Evolutionary conservation across 2,888 invertebrate genomes (phyloP), one percentile per base, ranked within the genome.

Genomic region (Choreutis nemorana): DNA sequence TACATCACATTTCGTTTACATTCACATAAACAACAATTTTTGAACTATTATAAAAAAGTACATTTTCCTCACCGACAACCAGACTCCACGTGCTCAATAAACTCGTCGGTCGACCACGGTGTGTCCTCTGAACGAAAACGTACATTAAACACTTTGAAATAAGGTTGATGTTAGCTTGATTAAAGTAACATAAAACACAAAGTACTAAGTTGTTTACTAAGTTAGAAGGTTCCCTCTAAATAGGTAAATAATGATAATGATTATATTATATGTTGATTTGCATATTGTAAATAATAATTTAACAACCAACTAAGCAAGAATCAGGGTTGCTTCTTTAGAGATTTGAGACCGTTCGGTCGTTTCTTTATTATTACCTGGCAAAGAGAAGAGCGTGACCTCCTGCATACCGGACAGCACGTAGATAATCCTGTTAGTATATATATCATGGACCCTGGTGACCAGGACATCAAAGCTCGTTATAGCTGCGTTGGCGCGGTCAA

Each of bases 361-460:
- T n/a, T n/a, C n/a, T n/a, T n/a, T n/a, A n/a, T n/a, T n/a, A 10
- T 42, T 27, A 60, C 85, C 87, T 7, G 95, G 95, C 31, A 95
- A 65, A 24, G 87, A 84, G 43, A 94, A 87, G 28, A 97, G 72
- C 0, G 87, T 84, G n/a, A 91, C 85, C 29, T 86, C 86, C 54
- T 92, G 91, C 93, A 97, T 96, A 39, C 90, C 90, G 34, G 85
- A 82, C 15, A 97, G 72, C 15, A 95, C 91, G 52, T 92, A 90
- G 33, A 95, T 83, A 41, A 97, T 94, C 50, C 96, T 86, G 60
- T 94, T 94, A 3, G 88, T 86, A 52, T 95, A 92, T 34, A 96
- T 91, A 55, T 97, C 96, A 48, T 91, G 91, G 3, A 94, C 90
- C 42, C 94, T 84, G 8, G 86, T 85, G 5, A 86, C 84, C 42